Percentiles rank a stretch among this genome's conserved stretches.
Evolutionary conservation across 1,140 invertebrate genomes (phyloP).

Genomic region (Listronotus oregonensis): DNA sequence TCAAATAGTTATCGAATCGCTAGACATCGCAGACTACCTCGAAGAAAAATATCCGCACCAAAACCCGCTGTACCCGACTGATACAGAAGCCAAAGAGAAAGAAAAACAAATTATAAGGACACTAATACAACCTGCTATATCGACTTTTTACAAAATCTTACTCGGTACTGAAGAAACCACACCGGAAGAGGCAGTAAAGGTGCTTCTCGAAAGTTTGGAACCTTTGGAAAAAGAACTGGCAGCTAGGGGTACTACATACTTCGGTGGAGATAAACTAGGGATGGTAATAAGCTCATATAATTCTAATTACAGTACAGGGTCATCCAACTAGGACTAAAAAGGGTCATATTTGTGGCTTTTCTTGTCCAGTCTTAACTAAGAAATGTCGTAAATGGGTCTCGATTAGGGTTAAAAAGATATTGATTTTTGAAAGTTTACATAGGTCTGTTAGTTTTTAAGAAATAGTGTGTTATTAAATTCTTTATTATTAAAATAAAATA

Average conservation of each 20-base stretch:
- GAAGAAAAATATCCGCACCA: slow-evolving; percentile 75
- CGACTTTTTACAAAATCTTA: slow-evolving; percentile 39
- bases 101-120: slow-evolving; percentile 59
- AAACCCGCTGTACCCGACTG: slow-evolving; percentile 66
- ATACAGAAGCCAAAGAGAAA: slow-evolving; percentile 59
- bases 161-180: slow-evolving; percentile 37
- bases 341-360: too few relatives aligned
- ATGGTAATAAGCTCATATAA: slow-evolving; percentile 59
- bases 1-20: slow-evolving; percentile 76
- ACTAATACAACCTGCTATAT: slow-evolving; percentile 57
- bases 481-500: too few relatives aligned
- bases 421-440: too few relatives aligned
- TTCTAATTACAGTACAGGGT: neutral
- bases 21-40: slow-evolving; percentile 81
- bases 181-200: slow-evolving; percentile 40
- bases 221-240: slow-evolving; percentile 70
- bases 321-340: too few relatives aligned
- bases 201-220: slow-evolving; percentile 62
- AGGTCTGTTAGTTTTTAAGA: too few relatives aligned
- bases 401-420: too few relatives aligned
- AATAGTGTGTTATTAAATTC: too few relatives aligned
- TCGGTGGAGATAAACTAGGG: slow-evolving; percentile 71
- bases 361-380: too few relatives aligned
- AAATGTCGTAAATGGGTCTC: too few relatives aligned
- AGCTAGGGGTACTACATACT: slow-evolving; percentile 66